A percentile compares a stretch with the other conserved stretches of the same genome.
Evolutionary conservation across 1,140 invertebrate genomes (phyloP).

Genomic region (Saccostrea glomerata): DNA sequence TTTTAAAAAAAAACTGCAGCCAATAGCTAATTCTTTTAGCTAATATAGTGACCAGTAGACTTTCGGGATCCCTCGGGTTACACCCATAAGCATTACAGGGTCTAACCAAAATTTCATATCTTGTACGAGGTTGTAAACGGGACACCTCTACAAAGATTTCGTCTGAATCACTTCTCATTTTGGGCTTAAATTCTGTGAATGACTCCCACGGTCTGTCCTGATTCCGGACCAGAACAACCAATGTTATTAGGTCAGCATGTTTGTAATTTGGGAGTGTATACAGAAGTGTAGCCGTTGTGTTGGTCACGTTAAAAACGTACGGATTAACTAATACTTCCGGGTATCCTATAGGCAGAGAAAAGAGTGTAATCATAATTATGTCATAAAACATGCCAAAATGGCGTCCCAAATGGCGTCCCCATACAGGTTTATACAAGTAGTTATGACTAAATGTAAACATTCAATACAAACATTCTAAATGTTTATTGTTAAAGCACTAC

Average conservation of each 20-base stretch:
- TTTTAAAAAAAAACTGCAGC: neutral
- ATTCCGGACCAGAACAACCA: neutral
- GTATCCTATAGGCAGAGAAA: neutral
- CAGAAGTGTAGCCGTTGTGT: neutral
- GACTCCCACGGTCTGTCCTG: neutral
- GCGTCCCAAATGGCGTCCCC: too few relatives aligned
- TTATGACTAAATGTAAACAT: too few relatives aligned
- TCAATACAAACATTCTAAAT: too few relatives aligned
- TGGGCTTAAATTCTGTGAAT: neutral
- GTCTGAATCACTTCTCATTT: neutral
- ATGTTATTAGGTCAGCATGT: neutral
- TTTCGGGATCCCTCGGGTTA: slow-evolving; percentile 12
- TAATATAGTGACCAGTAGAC: neutral
- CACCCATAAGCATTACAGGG: neutral
- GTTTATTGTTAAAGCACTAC: too few relatives aligned
- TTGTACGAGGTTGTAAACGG: neutral
- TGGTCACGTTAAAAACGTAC: neutral
- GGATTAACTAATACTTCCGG: neutral
- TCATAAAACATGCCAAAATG: too few relatives aligned
- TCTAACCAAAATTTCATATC: neutral
- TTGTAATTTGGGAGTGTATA: neutral
- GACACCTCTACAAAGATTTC: slow-evolving; percentile 3
- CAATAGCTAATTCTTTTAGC: neutral
- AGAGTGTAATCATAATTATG: neutral
- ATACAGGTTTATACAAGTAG: too few relatives aligned